Evolutionary conservation across 2,888 invertebrate species (phyloP).

Genomic region (Hedychridium roseum): DNA sequence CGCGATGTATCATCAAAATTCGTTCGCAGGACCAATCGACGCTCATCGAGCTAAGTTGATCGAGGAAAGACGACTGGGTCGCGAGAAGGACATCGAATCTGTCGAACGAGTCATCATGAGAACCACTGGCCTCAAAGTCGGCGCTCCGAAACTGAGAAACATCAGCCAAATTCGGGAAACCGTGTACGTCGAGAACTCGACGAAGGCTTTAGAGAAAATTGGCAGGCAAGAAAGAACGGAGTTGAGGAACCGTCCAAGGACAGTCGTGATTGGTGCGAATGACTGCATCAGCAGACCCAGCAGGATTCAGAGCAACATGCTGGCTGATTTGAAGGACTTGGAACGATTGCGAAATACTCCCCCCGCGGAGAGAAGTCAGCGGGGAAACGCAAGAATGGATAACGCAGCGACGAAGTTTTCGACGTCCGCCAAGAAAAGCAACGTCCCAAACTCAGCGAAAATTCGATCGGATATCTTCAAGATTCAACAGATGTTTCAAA

Average conservation of each 20-base stretch:
- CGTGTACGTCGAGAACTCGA: slow-evolving; percentile 34
- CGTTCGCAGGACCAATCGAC: slow-evolving; percentile 38
- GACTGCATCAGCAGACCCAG: not conserved
- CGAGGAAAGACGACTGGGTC: slow-evolving; percentile 44
- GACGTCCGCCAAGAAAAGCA: slow-evolving; percentile 18
- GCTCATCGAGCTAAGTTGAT: slow-evolving; percentile 43
- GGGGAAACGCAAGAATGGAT: slow-evolving; percentile 9
- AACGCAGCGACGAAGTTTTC: slow-evolving; percentile 17
- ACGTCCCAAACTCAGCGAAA: slow-evolving; percentile 37
- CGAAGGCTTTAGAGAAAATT: not conserved
- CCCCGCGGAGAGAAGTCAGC: slow-evolving; percentile 30
- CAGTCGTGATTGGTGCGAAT: too few species aligned
- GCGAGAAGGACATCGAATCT: slow-evolving; percentile 47
- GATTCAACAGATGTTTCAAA: slow-evolving; percentile 54
- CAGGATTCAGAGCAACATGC: slow-evolving; percentile 41
- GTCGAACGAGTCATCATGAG: slow-evolving; percentile 47
- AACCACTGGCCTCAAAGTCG: slow-evolving; percentile 46
- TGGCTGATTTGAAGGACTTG: slow-evolving; percentile 52
- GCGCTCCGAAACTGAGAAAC: slow-evolving; percentile 48
- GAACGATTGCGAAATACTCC: slow-evolving; percentile 51
- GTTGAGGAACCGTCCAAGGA: too few species aligned
- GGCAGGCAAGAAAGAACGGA: too few species aligned
- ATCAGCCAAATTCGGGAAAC: slow-evolving; percentile 53
- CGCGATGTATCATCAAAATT: slow-evolving; percentile 29
- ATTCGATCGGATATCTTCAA: slow-evolving; percentile 50